Evolutionary conservation across 2,113 vertebrate species (phyloP).

Genomic region (Ascaphus truei): DNA sequence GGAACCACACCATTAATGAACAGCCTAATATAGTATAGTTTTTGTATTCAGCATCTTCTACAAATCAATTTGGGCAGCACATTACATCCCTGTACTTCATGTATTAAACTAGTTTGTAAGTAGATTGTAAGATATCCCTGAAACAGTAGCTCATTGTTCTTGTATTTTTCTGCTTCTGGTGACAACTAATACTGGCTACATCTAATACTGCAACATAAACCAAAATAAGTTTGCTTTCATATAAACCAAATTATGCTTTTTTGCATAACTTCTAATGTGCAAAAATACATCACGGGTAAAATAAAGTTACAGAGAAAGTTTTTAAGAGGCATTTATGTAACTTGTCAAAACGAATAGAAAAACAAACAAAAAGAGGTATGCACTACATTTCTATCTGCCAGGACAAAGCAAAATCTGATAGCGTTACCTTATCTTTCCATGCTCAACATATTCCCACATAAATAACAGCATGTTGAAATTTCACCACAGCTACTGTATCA

Average conservation of each 20-base stretch:
- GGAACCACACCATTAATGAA: too few species aligned
- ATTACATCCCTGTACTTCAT: constrained; percentile 20
- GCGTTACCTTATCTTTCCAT: constrained; percentile 35
- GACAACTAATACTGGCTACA: not conserved
- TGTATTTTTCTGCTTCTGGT: not conserved
- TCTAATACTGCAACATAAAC: not conserved
- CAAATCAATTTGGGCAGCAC: constrained; percentile 24
- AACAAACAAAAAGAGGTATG: constrained; percentile 37
- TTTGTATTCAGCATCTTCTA: constrained; percentile 9
- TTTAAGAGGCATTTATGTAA: constrained; percentile 4
- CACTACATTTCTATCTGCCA: constrained; percentile 17
- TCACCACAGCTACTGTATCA: constrained; percentile 27
- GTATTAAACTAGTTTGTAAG: constrained; percentile 16
- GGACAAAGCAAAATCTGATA: constrained; percentile 36
- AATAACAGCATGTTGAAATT: constrained; percentile 37
- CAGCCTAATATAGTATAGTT: not conserved
- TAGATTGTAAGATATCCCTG: constrained; percentile 19
- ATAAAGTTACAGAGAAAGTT: constrained; percentile 29
- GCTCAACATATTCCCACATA: constrained; percentile 37
- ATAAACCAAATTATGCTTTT: constrained; percentile 5
- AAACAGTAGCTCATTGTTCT: constrained; percentile 27
- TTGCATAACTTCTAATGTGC: constrained; percentile 10
- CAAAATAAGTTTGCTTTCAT: constrained; percentile 23
- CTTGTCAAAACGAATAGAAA: constrained; percentile 30
- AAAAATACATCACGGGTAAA: constrained; percentile 4